Conservation (phyloP, 2,888 invertebrate species). For the Isoperla grammatica region DNA sequence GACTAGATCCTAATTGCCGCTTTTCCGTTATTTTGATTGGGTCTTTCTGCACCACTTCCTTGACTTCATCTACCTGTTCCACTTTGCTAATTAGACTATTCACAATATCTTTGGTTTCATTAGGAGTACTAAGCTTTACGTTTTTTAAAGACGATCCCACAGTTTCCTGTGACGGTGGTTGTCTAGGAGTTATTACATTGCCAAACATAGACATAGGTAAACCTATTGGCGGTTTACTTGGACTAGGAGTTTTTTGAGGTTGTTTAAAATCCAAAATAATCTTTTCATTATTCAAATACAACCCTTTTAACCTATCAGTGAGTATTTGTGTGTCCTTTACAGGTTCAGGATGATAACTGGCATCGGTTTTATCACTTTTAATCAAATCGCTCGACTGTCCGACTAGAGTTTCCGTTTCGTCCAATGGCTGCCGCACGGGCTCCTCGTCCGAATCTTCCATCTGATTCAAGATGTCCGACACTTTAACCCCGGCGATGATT, state of each 20-base stretch:
- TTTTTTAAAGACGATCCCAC: neutral
- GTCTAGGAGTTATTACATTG: neutral
- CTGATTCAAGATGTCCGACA: slow-evolving; percentile 27
- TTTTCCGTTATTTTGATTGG: slow-evolving; percentile 9
- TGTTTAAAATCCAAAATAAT: neutral
- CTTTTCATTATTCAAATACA: neutral
- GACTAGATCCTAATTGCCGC: slow-evolving; percentile 10
- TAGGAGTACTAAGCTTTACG: neutral
- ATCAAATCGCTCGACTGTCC: neutral
- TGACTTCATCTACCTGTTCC: neutral
- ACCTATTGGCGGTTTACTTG: neutral
- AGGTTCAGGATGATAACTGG: too few relatives aligned
- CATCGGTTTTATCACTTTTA: too few relatives aligned
- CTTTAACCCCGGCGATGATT: slow-evolving; percentile 42
- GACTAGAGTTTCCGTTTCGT: neutral
- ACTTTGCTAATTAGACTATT: neutral
- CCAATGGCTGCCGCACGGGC: neutral
- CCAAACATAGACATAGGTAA: neutral
- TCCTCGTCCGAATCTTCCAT: slow-evolving; percentile 21
- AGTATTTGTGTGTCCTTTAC: neutral
- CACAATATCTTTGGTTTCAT: neutral
- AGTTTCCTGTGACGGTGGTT: neutral
- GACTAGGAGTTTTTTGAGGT: too few relatives aligned
- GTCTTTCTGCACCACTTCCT: too few relatives aligned
- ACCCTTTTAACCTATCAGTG: neutral